A percentile compares a stretch with the other conserved stretches of the same genome.
These are phyloP conservation scores for Dasysyrphus albostriatus DNA, from an alignment of 2,888 invertebrate genomes.

Conservation along the genomic window DNA sequence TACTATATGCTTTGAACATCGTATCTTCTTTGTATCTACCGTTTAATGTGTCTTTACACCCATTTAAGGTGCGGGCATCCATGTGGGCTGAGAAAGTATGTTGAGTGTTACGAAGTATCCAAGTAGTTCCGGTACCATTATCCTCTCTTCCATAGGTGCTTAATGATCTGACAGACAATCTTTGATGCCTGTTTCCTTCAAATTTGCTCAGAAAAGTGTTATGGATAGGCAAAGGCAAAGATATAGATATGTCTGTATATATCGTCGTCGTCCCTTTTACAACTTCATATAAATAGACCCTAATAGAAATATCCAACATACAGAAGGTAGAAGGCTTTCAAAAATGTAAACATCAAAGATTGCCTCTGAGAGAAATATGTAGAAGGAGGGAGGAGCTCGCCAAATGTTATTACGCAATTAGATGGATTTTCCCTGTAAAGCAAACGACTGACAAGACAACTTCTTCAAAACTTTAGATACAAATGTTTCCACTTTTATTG, in stretches of 20 bases:
- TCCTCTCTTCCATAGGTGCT: slow-evolving; percentile 55
- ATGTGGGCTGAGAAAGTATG: slow-evolving; percentile 22
- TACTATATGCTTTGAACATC: slow-evolving; percentile 1
- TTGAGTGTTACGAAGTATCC: slow-evolving; percentile 36
- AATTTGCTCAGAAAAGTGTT: slow-evolving; percentile 45
- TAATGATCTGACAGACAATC: slow-evolving; percentile 71
- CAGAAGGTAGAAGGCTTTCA: slow-evolving; percentile 23
- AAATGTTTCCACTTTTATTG: neutral
- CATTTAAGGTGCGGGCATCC: slow-evolving; percentile 42
- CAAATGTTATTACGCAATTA: slow-evolving; percentile 51
- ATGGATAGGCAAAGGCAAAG: slow-evolving; percentile 30
- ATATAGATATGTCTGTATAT: neutral
- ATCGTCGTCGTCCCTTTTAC: slow-evolving; percentile 15
- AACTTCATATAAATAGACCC: slow-evolving; percentile 22
- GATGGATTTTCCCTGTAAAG: slow-evolving; percentile 27
- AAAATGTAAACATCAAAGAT: slow-evolving; percentile 66
- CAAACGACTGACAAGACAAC: slow-evolving; percentile 15
- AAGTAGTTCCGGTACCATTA: slow-evolving; percentile 64
- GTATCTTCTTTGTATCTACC: slow-evolving; percentile 17
- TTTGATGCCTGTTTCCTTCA: slow-evolving; percentile 64
- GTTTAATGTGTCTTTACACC: slow-evolving; percentile 39
- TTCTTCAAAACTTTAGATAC: slow-evolving; percentile 16
- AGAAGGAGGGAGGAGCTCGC: neutral
- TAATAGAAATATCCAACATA: slow-evolving; percentile 46
- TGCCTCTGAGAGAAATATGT: neutral